Evolutionary conservation across 92 coral and sea anemone genomes (phyloP).

Genomic region (Galaxea fascicularis): DNA sequence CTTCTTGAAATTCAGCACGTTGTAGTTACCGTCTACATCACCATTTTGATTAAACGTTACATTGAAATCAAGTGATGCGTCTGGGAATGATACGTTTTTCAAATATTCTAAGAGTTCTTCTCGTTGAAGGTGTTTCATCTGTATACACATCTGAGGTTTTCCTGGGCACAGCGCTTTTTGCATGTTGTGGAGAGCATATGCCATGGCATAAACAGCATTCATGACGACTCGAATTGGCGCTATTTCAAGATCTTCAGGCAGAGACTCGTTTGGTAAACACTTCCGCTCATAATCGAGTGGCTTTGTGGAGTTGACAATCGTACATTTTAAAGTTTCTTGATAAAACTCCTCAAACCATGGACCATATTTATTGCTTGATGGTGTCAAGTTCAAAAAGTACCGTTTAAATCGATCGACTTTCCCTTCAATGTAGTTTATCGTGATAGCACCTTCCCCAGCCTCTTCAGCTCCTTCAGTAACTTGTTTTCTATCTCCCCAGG

Average conservation of each 20-base stretch:
- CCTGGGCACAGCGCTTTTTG: slow-evolving; percentile 70
- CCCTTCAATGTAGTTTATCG: slow-evolving; percentile 90
- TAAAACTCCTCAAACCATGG: slow-evolving; percentile 95
- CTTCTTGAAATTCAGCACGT: slow-evolving; percentile 79
- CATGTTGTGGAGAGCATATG: slow-evolving; percentile 85
- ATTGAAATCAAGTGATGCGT: slow-evolving; percentile 65
- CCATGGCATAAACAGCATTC: slow-evolving; percentile 91
- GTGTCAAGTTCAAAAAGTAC: slow-evolving; percentile 61
- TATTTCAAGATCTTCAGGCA: slow-evolving; percentile 62
- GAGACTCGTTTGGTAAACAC: slow-evolving; percentile 63
- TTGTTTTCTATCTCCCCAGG: slow-evolving; percentile 91
- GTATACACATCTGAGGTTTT: slow-evolving; percentile 60
- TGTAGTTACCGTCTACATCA: slow-evolving; percentile 88
- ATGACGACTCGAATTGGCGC: slow-evolving; percentile 92
- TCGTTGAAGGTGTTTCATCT: slow-evolving; percentile 68
- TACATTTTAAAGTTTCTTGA: slow-evolving; percentile 75
- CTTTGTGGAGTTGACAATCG: slow-evolving; percentile 53
- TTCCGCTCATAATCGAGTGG: slow-evolving; percentile 42
- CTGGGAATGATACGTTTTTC: slow-evolving; percentile 86
- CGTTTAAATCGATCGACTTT: slow-evolving; percentile 71
- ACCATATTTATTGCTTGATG: slow-evolving; percentile 54
- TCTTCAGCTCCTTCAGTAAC: slow-evolving; percentile 88
- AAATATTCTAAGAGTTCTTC: slow-evolving; percentile 66
- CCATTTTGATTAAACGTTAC: slow-evolving; percentile 81
- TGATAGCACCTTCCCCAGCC: slow-evolving; percentile 88